Evolutionary conservation across 2,888 invertebrate species (phyloP), one percentile per base, ranked within the genome.

Genomic region (Sialis lutaria): DNA sequence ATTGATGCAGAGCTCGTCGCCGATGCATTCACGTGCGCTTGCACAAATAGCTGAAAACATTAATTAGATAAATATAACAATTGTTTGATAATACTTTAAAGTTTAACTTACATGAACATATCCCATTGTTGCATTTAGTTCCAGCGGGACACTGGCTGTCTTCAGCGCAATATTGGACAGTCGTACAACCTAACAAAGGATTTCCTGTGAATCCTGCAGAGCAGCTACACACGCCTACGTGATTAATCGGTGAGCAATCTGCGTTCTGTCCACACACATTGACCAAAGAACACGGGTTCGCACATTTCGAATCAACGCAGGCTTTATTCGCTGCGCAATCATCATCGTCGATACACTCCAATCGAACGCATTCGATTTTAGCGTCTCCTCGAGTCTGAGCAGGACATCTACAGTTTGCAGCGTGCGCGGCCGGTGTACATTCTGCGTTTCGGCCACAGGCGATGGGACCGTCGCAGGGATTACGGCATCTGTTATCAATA

Each of bases 221-320:
- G 60, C 92, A 92, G n/a, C 77, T 74, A 59, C 92, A 92, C 35
- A 84, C 70, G 1, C 85, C 85, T 43, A 82, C 75, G 57, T 91
- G 90, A 61, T 85, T 85, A 52, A 72, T 71, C 0, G 86, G 73
- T 2, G 74, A 65, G 58, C 91, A 91, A 48, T 77, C 74, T 1
- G 89, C 82, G 58, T 82, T 81, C 51, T 76, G 74, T 0, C 91
- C 91, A 56, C 91, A 91, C 1, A 86, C 84, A 52, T 88, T 85
- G 1, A 81, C 73, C 50, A 88, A 67, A 7, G 75, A 74, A 57
- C 91, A 92, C 2, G 90, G 85, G 64, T 90, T 79, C 49, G 79
- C 72, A 58, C 91, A 91, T 60, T 80, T 79, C 44, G 82, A 75
- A 61, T 83, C 77, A 35, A 88, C 72, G 55, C 91, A 91, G 4